Conservation (phyloP, 2,797 vertebrate species). For the Neosilurus hyrtlii region DNA sequence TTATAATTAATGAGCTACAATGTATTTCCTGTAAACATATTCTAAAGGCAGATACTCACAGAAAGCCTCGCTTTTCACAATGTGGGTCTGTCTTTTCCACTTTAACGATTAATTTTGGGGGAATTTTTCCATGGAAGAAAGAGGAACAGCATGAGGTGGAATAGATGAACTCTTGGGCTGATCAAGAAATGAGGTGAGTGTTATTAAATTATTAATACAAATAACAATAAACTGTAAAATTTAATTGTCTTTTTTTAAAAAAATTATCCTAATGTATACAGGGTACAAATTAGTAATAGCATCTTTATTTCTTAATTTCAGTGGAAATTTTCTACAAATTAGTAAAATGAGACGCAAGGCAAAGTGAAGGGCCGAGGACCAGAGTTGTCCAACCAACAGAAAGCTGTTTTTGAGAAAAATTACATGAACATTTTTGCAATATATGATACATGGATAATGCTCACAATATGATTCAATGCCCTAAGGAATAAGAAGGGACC, state of each 20-base stretch:
- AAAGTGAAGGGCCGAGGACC: too few species aligned
- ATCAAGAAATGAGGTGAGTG: background rate
- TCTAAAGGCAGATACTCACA: background rate
- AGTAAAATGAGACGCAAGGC: too few species aligned
- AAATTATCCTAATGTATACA: too few species aligned
- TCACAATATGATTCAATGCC: too few species aligned
- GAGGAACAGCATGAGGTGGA: background rate
- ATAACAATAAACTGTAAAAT: background rate
- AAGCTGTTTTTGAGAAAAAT: too few species aligned
- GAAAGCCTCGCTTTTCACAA: background rate
- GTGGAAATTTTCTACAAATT: too few species aligned
- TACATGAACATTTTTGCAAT: too few species aligned
- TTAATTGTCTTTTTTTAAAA: background rate
- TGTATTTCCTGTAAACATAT: background rate
- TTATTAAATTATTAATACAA: background rate
- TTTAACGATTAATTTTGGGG: background rate
- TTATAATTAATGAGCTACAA: background rate
- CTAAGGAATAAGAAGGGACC: too few species aligned
- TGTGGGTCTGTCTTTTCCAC: background rate
- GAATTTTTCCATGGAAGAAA: background rate
- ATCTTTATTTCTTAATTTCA: too few species aligned
- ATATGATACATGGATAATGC: too few species aligned
- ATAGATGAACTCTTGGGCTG: background rate
- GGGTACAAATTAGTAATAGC: too few species aligned
- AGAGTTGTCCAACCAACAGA: too few species aligned